These are phyloP conservation scores for Eubasilissa splendida DNA, from an alignment of 2,888 invertebrate genomes.

Conservation along the genomic window DNA sequence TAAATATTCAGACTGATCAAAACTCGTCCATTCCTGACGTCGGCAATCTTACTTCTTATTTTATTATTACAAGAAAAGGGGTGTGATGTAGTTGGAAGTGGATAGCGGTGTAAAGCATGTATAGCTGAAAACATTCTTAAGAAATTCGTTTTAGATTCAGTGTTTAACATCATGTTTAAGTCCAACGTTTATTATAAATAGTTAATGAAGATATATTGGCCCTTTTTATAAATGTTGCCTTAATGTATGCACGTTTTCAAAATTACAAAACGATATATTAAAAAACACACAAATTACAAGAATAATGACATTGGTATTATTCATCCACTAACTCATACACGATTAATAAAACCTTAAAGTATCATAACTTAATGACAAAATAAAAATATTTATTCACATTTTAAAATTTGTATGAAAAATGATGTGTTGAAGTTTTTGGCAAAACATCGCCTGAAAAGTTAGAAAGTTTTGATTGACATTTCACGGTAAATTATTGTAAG, in stretches of 20 bases:
- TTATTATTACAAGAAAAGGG: too few relatives aligned
- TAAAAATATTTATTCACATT: background rate
- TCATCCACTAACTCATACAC: background rate
- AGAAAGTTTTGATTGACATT: too few relatives aligned
- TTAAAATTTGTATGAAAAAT: constrained; percentile 3
- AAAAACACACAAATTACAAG: too few relatives aligned
- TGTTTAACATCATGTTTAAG: background rate
- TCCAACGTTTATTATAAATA: constrained; percentile 6
- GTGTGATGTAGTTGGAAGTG: background rate
- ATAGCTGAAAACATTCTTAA: constrained; percentile 35
- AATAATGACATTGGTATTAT: background rate
- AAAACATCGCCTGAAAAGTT: too few relatives aligned
- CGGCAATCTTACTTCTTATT: too few relatives aligned
- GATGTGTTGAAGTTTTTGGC: background rate
- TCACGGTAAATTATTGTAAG: too few relatives aligned
- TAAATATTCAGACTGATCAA: too few relatives aligned
- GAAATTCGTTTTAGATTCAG: constrained; percentile 17
- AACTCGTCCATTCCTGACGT: too few relatives aligned
- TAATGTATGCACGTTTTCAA: constrained; percentile 6
- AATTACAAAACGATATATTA: background rate
- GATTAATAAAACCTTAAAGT: constrained; percentile 15
- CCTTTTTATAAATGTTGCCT: constrained; percentile 44
- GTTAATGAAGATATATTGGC: constrained; percentile 35
- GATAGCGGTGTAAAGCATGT: constrained; percentile 6
- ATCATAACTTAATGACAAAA: background rate